Evolutionary conservation across 2,888 invertebrate genomes (phyloP), one percentile per base, ranked within the genome.

Genomic region (Heteropelma amictum): DNA sequence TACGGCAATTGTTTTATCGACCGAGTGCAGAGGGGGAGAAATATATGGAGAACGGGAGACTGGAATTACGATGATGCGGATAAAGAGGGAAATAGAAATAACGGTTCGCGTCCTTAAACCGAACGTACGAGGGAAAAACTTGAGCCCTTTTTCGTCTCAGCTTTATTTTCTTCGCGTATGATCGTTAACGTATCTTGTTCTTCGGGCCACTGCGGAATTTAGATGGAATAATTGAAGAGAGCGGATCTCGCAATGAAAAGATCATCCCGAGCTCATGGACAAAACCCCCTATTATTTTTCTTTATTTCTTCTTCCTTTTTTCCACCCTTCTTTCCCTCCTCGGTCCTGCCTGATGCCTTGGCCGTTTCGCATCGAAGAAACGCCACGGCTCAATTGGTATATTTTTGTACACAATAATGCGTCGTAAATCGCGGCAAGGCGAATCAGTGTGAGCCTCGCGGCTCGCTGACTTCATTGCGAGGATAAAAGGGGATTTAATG

Each of bases 1-100:
- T 84, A 82, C 85, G 88, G 88, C 87, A 88, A 88, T 88, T 88
- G 88, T 88, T 88, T 88, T 88, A 88, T 88, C 88, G 88, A 86
- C 78, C 85, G 83, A 86, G 80, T 71, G 70, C 51, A 47, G 72
- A 76, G 68, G 51, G 61, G 67, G 58, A 26, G 38, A 63, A 33
- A 45, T 28, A 8, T 7, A 19, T 26, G 26, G 63, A 42, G 17
- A n/a, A n/a, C n/a, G 33, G n/a, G 23, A 23, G 23, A 12, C n/a
- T 64, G 63, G 64, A 47, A 63, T 65, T 45, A 56, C 42, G 51
- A 26, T 56, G 58, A 40, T 40, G n/a, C n/a, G n/a, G n/a, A 42
- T 38, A 68, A 56, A 65, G 38, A 64, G 60, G 68, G 47, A 54
- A 53, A 65, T 70, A 42, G 65, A 54, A 70, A 64, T 69, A 72